Percentiles rank a stretch among this genome's conserved stretches.
Evolutionary conservation across 2,888 invertebrate genomes (phyloP).

Genomic region (Leptopilina drosophilae): DNA sequence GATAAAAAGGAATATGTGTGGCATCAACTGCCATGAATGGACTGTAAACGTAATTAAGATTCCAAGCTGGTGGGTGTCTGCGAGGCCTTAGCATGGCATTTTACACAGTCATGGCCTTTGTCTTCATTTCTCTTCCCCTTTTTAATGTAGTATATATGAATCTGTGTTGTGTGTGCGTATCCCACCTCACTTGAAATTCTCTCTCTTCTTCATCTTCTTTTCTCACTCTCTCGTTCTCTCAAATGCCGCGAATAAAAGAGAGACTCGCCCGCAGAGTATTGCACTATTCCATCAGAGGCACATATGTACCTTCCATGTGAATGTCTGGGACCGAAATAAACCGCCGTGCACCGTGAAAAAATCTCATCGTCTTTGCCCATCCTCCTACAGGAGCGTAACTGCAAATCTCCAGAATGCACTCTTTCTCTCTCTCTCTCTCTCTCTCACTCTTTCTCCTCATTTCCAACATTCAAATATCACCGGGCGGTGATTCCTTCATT

Average conservation of each 20-base stretch:
- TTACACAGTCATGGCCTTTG: conserved; percentile 40
- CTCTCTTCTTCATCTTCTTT: neutral
- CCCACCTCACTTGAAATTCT: neutral
- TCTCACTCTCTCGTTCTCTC: neutral
- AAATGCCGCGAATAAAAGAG: conserved; percentile 44
- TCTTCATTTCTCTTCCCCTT: conserved; percentile 27
- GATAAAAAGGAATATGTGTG: conserved; percentile 41
- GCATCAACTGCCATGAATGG: conserved; percentile 62
- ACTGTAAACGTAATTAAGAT: conserved; percentile 68
- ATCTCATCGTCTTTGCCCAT: conserved; percentile 33
- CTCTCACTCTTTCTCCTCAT: too few species aligned
- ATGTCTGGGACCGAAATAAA: conserved; percentile 54
- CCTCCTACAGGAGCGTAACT: conserved; percentile 37
- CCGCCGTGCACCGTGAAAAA: conserved; percentile 47
- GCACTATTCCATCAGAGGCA: conserved; percentile 45
- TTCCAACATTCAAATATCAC: too few species aligned
- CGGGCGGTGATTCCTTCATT: too few species aligned
- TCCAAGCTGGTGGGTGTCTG: conserved; percentile 55
- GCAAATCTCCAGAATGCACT: conserved; percentile 26
- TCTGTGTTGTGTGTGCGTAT: neutral
- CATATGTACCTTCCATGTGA: conserved; percentile 42
- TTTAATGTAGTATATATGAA: neutral
- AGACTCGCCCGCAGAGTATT: conserved; percentile 44
- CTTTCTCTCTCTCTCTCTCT: too few species aligned
- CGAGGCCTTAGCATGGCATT: conserved; percentile 13